A percentile compares a stretch with the other conserved stretches of the same genome.
Evolutionary conservation across 2,797 vertebrate species (phyloP).

Genomic region (Sebastes diaconus): DNA sequence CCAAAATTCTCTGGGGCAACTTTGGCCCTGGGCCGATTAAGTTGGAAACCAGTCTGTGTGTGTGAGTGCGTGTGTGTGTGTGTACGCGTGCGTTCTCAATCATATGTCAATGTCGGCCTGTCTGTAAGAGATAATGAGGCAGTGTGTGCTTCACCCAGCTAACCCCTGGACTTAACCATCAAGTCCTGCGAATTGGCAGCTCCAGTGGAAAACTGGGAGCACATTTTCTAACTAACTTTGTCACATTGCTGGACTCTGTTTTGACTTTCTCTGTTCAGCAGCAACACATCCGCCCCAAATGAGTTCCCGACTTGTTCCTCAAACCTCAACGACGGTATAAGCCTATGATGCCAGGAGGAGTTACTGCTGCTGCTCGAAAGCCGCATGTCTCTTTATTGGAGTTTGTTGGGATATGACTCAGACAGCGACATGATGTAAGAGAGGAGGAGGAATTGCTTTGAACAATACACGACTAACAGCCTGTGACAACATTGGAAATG

Average conservation of each 20-base stretch:
- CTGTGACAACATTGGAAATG: conserved; percentile 7
- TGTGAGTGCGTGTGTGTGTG: not conserved
- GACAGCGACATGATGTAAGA: conserved; percentile 18
- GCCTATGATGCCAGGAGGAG: not conserved
- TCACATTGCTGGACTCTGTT: conserved; percentile 24
- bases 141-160: conserved; percentile 44
- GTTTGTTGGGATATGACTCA: conserved; percentile 30
- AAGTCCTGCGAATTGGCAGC: conserved; percentile 31
- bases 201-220: conserved; percentile 34
- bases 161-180: conserved; percentile 39
- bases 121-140: conserved; percentile 57
- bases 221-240: conserved; percentile 11
- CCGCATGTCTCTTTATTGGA: conserved; percentile 7
- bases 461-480: not conserved
- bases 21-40: conserved; percentile 28
- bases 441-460: conserved; percentile 8
- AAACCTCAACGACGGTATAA: conserved; percentile 13
- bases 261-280: not conserved
- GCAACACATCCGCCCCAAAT: not conserved
- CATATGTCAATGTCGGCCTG: conserved; percentile 36
- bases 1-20: conserved; percentile 24
- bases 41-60: not conserved
- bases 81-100: not conserved
- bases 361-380: not conserved
- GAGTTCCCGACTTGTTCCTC: not conserved